Evolutionary conservation across 1,140 invertebrate genomes (phyloP), one percentile per base, ranked within the genome.

Genomic region (Agraylea sexmaculata): DNA sequence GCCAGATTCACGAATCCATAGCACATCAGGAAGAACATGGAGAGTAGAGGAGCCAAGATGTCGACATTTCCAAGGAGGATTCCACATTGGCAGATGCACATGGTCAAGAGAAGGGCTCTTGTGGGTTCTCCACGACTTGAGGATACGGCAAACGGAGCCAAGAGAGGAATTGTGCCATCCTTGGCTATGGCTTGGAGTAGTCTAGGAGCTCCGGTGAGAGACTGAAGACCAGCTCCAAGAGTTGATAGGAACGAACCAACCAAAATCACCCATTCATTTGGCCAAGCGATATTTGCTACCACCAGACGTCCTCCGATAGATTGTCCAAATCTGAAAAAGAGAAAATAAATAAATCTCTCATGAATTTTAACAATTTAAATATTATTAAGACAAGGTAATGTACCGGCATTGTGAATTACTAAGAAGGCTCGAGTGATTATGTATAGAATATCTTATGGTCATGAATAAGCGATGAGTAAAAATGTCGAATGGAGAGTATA

Each of bases 11-110:
- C 92, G 63, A 98, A 99, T 25, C 94, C 91, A 60, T 99, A 99
- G 63, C 96, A 99, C 93, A 99, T 98, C 22, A 99, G 74, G 74
- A 99, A 98, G 70, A 99, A 99, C 89, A 93, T 93, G 32, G 87
- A 91, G 1, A 91, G 66, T 21, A 90, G 66, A 1, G 86, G 86
- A 1, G 86, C 86, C 43, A 90, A 67, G 51, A 84, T 76, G 57
- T 89, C 83, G 21, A 89, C 84, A 52, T 89, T 89, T 33, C 71
- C 71, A 16, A 95, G 75, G 2, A 96, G 70, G 53, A 99, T 95
- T 29, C 94, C 95, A 46, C 90, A 78, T 59, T 97, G 89, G 53
- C 93, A 96, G 50, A 99, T 98, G 21, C 75, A 51, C 46, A 94
- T 68, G 0, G 95, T 98, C 10, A 99, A 60, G 1, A 97, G 58